A percentile compares a stretch with the other conserved stretches of the same genome.
Conservation (phyloP, 2,888 invertebrate species). For the Hermaeophaga mercurialis region DNA sequence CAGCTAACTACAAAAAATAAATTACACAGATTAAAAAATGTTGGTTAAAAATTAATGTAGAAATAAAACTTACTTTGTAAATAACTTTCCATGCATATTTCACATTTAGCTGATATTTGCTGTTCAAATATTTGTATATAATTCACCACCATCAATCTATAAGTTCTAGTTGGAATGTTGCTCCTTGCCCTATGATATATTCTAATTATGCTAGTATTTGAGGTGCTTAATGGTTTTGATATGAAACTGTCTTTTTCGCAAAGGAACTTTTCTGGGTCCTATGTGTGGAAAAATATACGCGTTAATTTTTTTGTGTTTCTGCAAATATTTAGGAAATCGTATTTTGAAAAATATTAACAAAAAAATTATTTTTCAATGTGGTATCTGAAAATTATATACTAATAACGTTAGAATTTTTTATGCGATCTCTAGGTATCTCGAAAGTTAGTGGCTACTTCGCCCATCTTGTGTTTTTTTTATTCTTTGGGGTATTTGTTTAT, state of each 20-base stretch:
- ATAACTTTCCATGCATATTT: no score
- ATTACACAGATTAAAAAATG: no score
- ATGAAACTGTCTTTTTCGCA: neutral
- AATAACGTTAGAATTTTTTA: conserved; percentile 4
- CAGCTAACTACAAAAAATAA: no score
- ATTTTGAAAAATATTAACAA: conserved; percentile 7
- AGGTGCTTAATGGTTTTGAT: neutral
- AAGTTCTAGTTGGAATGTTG: neutral
- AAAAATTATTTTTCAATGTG: conserved; percentile 14
- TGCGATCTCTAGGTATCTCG: conserved; percentile 12
- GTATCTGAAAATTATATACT: conserved; percentile 6
- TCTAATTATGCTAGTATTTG: neutral
- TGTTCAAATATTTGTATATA: no score
- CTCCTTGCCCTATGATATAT: neutral
- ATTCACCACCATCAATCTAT: no score
- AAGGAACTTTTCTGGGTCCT: neutral
- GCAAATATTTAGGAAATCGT: conserved; percentile 1
- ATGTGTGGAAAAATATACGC: neutral
- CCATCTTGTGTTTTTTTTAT: no score
- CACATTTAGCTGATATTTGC: no score
- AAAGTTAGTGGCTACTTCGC: neutral
- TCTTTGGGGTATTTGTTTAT: neutral
- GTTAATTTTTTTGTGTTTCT: neutral
- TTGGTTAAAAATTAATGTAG: no score
- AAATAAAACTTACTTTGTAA: no score